Conservation (phyloP, 2,113 vertebrate species). For the Myotis lucifugus region DNA sequence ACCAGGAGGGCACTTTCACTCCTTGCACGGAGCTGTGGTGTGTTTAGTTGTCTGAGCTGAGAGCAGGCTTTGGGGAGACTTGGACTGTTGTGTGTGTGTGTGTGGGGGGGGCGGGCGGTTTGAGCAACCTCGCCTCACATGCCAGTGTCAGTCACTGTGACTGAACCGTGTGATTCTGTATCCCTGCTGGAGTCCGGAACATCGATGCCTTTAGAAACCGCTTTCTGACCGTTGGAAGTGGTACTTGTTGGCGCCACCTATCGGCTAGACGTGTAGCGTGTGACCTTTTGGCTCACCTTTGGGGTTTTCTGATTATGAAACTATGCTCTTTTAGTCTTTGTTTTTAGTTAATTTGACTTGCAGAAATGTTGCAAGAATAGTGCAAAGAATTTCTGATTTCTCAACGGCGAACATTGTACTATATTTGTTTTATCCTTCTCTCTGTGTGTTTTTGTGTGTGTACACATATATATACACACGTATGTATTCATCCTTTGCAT, state of each 20-base stretch:
- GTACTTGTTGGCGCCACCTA: slow-evolving; percentile 60
- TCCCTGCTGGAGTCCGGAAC: background rate
- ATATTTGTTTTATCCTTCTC: background rate
- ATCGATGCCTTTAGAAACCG: background rate
- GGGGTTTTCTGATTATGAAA: background rate
- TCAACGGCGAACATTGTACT: background rate
- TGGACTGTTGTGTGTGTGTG: background rate
- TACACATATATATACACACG: background rate
- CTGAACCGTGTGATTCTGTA: background rate
- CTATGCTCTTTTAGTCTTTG: background rate
- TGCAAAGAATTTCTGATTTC: background rate
- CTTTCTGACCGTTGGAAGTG: background rate
- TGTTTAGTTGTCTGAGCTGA: background rate
- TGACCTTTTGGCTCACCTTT: background rate
- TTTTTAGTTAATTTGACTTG: background rate
- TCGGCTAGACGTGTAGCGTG: slow-evolving; percentile 27
- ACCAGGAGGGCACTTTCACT: background rate
- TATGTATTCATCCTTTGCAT: background rate
- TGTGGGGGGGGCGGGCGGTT: rapidly evolving
- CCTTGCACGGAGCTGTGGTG: background rate
- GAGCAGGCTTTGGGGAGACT: background rate
- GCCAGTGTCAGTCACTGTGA: background rate
- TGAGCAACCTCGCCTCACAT: background rate
- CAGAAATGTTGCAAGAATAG: background rate
- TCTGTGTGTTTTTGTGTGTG: background rate